These are phyloP conservation scores for Taurulus bubalis DNA, from an alignment of 2,113 vertebrate genomes.

Conservation along the genomic window DNA sequence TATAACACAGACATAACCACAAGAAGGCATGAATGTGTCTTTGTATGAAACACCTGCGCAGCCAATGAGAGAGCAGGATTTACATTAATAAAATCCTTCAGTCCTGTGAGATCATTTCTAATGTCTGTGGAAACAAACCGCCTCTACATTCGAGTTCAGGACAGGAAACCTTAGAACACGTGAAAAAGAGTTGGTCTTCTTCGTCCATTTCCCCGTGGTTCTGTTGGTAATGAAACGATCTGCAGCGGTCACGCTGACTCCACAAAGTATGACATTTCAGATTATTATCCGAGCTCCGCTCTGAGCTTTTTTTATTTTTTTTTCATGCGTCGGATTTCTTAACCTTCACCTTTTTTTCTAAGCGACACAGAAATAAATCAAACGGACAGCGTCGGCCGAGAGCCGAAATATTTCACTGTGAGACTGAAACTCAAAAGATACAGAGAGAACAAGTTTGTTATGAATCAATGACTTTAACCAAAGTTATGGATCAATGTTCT, in stretches of 20 bases:
- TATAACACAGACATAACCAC: not conserved
- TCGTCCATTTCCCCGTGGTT: not conserved
- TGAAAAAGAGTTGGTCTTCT: not conserved
- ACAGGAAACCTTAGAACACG: not conserved
- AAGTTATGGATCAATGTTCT: not conserved
- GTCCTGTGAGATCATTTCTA: too few species aligned
- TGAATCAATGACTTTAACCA: not conserved
- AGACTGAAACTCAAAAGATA: not conserved
- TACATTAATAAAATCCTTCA: too few species aligned
- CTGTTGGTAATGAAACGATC: conserved; percentile 10
- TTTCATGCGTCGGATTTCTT: conserved; percentile 22
- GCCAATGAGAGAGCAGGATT: conserved; percentile 10
- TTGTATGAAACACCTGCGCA: too few species aligned
- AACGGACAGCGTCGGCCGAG: not conserved
- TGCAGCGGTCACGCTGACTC: conserved; percentile 40
- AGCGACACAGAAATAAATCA: not conserved
- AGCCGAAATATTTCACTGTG: not conserved
- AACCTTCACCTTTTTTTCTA: conserved; percentile 12
- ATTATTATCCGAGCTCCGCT: conserved; percentile 19
- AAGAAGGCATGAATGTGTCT: too few species aligned
- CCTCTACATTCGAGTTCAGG: not conserved
- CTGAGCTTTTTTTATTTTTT: not conserved
- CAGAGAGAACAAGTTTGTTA: not conserved
- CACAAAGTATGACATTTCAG: conserved; percentile 30
- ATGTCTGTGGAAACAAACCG: too few species aligned